phyloP scores from a whole-genome alignment of 2,113 vertebrate genomes.

The Pelvicachromis taeniatus region DNA sequence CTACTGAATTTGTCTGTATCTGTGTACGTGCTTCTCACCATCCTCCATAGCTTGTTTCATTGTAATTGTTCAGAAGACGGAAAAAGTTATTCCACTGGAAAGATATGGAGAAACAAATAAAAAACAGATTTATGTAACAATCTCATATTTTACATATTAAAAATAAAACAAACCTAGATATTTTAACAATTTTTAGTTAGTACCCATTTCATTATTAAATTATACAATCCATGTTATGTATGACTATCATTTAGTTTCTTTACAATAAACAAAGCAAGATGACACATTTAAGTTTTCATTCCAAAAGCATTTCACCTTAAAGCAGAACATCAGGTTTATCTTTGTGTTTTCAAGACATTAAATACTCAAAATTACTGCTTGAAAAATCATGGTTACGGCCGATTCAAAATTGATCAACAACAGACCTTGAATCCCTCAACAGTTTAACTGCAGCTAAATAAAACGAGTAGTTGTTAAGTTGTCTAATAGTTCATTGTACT shows the following conservation, averaged over 20 bases:
- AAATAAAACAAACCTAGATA: neutral
- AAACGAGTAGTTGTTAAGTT: neutral
- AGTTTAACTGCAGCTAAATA: neutral
- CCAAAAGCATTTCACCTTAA: neutral
- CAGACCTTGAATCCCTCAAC: neutral
- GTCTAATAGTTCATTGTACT: neutral
- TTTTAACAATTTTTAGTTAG: neutral
- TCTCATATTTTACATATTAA: neutral
- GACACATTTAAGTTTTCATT: neutral
- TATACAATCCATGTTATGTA: neutral
- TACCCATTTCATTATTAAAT: neutral
- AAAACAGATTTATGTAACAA: neutral
- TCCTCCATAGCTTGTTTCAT: constrained; percentile 52
- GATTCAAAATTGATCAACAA: neutral
- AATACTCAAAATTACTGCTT: neutral
- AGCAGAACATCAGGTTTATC: neutral
- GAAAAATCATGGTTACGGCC: no score
- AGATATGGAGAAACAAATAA: neutral
- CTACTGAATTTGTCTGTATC: neutral
- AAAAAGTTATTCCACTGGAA: neutral
- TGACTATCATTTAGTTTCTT: neutral
- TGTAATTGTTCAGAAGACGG: neutral
- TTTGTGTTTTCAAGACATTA: neutral
- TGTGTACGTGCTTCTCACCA: constrained; percentile 17
- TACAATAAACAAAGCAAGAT: neutral